phyloP scores from a whole-genome alignment of 2,888 invertebrate genomes.

The Hartigia nigra region DNA sequence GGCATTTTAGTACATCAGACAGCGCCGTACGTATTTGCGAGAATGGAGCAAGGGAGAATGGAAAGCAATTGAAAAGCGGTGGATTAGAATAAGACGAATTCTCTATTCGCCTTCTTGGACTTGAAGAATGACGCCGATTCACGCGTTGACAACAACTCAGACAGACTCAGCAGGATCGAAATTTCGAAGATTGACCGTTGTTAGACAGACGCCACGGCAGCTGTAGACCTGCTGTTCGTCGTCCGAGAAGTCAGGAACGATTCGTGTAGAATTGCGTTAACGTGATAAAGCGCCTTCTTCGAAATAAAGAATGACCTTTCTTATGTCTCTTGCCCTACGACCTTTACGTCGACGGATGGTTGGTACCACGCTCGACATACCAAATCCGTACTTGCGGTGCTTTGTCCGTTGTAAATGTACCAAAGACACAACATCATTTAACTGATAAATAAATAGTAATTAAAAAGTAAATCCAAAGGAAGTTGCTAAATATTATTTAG shows the following conservation, averaged over 20 bases:
- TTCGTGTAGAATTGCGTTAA: background rate
- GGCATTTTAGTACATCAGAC: conserved; percentile 62
- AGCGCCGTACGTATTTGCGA: conserved; percentile 40
- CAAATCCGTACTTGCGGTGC: conserved; percentile 43
- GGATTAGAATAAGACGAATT: background rate
- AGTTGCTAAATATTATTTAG: conserved; percentile 38
- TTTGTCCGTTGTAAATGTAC: conserved; percentile 64
- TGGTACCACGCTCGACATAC: conserved; percentile 53
- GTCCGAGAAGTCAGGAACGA: background rate
- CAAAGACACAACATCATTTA: conserved; percentile 56
- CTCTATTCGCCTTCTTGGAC: background rate
- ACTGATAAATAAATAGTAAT: conserved; percentile 37
- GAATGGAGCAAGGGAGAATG: background rate
- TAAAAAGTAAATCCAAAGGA: conserved; percentile 15
- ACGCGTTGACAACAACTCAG: background rate
- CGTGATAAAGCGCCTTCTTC: background rate
- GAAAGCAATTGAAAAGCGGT: background rate
- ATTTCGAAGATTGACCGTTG: background rate
- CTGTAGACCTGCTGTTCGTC: background rate
- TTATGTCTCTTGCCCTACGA: background rate
- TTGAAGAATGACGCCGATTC: background rate
- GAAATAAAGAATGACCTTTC: background rate
- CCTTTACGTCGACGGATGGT: conserved; percentile 50
- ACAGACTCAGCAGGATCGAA: background rate
- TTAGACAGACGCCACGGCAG: background rate